Conservation (phyloP, 2,797 vertebrate genomes). For the Oophaga sylvatica region DNA sequence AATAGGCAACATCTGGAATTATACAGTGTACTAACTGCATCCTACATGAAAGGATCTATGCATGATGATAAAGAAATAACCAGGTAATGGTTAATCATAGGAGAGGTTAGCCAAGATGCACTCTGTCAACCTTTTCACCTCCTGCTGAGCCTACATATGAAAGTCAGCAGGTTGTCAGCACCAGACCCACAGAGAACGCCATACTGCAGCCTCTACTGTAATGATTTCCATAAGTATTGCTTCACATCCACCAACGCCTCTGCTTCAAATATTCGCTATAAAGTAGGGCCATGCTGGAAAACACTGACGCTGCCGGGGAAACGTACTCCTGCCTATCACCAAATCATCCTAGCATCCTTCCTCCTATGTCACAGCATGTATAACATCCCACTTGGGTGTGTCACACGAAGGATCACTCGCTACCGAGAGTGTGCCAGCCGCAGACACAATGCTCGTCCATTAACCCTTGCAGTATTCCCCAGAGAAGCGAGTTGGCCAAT, state of each 20-base stretch:
- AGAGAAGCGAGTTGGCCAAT: background rate
- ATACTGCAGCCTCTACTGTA: background rate
- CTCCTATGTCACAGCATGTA: conserved; percentile 6
- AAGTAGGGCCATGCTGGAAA: background rate
- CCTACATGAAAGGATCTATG: background rate
- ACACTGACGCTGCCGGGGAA: background rate
- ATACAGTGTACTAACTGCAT: too few species aligned
- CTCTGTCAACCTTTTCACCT: conserved; percentile 61
- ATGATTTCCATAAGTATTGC: background rate
- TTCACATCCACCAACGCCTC: background rate
- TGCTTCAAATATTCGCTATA: background rate
- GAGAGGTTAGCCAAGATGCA: conserved; percentile 67
- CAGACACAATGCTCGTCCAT: background rate
- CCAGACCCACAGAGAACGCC: background rate
- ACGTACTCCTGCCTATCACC: background rate
- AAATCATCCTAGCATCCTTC: background rate
- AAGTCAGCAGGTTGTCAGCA: background rate
- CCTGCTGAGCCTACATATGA: conserved; percentile 20
- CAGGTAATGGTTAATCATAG: conserved; percentile 67
- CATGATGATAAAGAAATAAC: background rate
- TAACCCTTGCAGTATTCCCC: background rate
- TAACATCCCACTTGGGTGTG: conserved; percentile 7
- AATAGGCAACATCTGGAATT: too few species aligned
- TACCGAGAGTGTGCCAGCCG: background rate
- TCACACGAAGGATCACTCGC: conserved; percentile 11